A percentile compares a stretch with the other conserved stretches of the same genome.
Conservation (phyloP, 2,797 vertebrate species). For the Channallabes apus region DNA sequence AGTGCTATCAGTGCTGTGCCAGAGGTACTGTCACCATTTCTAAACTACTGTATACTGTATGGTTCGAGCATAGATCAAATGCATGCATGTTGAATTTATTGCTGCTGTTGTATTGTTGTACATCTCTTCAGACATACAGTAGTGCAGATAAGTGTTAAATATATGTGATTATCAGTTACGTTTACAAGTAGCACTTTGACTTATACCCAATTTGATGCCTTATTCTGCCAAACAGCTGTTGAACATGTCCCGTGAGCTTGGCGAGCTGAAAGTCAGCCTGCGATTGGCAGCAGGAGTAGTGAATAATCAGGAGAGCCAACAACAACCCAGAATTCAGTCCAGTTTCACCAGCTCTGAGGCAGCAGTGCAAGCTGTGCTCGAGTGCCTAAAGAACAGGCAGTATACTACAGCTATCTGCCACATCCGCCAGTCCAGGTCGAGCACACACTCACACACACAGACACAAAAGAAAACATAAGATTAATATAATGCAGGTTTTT, state of each 20-base stretch:
- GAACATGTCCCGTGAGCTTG: constrained; percentile 97
- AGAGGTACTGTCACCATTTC: constrained; percentile 76
- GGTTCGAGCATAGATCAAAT: neutral
- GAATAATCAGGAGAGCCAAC: constrained; percentile 78
- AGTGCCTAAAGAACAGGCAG: constrained; percentile 92
- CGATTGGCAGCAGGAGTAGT: constrained; percentile 87
- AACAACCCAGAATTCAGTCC: constrained; percentile 74
- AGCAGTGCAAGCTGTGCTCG: constrained; percentile 93
- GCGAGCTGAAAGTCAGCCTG: constrained; percentile 87
- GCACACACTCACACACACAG: neutral
- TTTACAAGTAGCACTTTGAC: neutral
- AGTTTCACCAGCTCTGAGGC: constrained; percentile 87
- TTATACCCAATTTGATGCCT: neutral
- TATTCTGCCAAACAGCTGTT: constrained; percentile 75
- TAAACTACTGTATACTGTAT: neutral
- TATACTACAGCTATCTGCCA: constrained; percentile 89
- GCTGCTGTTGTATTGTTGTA: no score
- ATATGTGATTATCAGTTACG: neutral
- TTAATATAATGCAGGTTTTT: neutral
- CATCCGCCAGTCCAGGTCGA: constrained; percentile 94
- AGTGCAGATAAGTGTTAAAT: neutral
- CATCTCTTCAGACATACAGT: neutral
- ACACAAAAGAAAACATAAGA: neutral
- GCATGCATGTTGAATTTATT: neutral
- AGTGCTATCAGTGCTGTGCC: constrained; percentile 94